Evolutionary conservation across 2,888 invertebrate species (phyloP), one percentile per base, ranked within the genome.

Genomic region (Drosophila sordidapex): DNA sequence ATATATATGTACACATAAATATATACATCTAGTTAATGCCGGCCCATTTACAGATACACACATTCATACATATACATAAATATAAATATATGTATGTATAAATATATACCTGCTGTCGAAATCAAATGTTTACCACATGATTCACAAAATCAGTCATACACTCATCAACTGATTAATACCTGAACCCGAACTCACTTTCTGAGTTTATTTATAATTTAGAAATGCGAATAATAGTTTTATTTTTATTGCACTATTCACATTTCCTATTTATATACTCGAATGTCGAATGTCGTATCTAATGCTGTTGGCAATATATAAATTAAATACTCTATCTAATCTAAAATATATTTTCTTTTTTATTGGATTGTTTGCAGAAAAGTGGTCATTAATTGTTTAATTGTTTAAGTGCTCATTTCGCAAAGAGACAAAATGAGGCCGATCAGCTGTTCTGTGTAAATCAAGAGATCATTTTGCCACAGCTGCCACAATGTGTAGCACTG

Each of bases 1-100:
- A 2, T 49, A 53, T 10, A 46, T 46, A 68, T 62, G 51, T 48
- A 18, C 48, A 35, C n/a, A 38, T 51, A 61, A 46, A 38, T 46
- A 33, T 62, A 59, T 69, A 64, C 48, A 68, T 62, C 13, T 64
- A 76, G 83, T 77, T 70, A 83, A 83, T 72, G 61, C 65, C 70
- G 64, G 65, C 21, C 36, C 63, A 71, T 58, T 63, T 53, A 58
- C 15, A 57, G 25, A 59, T 53, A 53, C 36, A 57, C 33, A 53
- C 13, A 57, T 53, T 54, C 2, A 49, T 49, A 27, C 3, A 27
- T 49, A 58, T 25, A 46, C 1, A 8, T 25, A 46, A 33, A 33
- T 46, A 25, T 46, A 2, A 15, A 46, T 46, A 25, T 53, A 57
- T 56, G 31, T 53, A 57, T 56, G 31, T 25, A 25, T 46, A 1